Percentiles rank a stretch among this genome's conserved stretches.
Evolutionary conservation across 1,140 invertebrate genomes (phyloP).

Genomic region (Oreohelix idahoensis): DNA sequence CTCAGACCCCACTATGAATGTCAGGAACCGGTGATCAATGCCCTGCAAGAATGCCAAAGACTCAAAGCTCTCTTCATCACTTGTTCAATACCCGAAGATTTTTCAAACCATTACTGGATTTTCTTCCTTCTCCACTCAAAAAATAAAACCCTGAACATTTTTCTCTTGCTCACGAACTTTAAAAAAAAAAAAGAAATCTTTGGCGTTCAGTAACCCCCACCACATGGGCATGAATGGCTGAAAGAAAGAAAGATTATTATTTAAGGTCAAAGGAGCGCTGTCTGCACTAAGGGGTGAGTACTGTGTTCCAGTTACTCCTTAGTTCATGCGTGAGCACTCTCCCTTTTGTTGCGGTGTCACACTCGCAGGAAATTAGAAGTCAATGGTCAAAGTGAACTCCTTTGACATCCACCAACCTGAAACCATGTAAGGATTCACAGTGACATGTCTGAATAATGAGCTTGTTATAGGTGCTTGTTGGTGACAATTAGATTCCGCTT

Average conservation of each 20-base stretch:
- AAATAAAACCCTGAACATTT: not conserved
- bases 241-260: not conserved
- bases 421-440: not conserved
- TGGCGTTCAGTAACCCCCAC: not conserved
- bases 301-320: not conserved
- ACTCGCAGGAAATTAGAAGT: conserved; percentile 9
- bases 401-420: not conserved
- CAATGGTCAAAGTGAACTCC: not conserved
- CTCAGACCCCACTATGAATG: not conserved
- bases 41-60: not conserved
- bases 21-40: conserved; percentile 10
- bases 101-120: not conserved
- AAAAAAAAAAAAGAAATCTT: not conserved
- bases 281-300: not conserved
- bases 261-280: not conserved
- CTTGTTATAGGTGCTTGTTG: not conserved
- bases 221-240: not conserved
- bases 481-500: not conserved
- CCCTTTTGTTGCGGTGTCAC: not conserved
- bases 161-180: not conserved
- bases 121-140: not conserved
- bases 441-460: not conserved
- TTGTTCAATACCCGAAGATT: not conserved
- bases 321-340: conserved; percentile 8
- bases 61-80: conserved; percentile 3